Evolutionary conservation across 2,888 invertebrate genomes (phyloP).

Genomic region (Polymixis lichenea): DNA sequence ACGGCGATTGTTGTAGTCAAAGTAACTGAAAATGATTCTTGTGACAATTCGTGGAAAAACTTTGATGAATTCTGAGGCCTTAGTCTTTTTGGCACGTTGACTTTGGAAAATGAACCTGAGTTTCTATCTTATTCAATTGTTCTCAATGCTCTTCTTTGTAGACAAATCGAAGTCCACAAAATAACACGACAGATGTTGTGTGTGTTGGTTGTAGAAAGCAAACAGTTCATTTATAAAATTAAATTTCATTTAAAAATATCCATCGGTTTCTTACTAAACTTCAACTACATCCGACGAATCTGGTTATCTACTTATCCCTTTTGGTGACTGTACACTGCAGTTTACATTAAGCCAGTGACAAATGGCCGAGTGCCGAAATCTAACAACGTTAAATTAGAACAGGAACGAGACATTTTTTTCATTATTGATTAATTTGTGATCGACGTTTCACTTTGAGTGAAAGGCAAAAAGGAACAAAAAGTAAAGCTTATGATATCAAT

Average conservation of each 20-base stretch:
- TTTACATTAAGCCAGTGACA: neutral
- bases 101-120: neutral
- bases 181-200: too few relatives aligned
- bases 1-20: neutral
- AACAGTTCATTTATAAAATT: too few relatives aligned
- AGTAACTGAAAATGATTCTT: neutral
- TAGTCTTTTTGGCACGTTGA: neutral
- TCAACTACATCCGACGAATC: too few relatives aligned
- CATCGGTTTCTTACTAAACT: too few relatives aligned
- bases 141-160: neutral
- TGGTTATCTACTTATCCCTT: too few relatives aligned
- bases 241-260: too few relatives aligned
- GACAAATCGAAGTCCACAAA: neutral
- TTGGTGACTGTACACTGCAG: too few relatives aligned
- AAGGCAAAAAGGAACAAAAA: neutral
- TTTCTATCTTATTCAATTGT: neutral
- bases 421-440: neutral
- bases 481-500: too few relatives aligned
- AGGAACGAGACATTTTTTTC: neutral
- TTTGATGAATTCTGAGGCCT: neutral
- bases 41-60: neutral
- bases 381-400: neutral
- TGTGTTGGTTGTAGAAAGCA: too few relatives aligned
- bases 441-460: neutral
- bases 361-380: neutral